Conservation (phyloP, 2,888 invertebrate genomes). For the Drosophila fulvimacula region DNA sequence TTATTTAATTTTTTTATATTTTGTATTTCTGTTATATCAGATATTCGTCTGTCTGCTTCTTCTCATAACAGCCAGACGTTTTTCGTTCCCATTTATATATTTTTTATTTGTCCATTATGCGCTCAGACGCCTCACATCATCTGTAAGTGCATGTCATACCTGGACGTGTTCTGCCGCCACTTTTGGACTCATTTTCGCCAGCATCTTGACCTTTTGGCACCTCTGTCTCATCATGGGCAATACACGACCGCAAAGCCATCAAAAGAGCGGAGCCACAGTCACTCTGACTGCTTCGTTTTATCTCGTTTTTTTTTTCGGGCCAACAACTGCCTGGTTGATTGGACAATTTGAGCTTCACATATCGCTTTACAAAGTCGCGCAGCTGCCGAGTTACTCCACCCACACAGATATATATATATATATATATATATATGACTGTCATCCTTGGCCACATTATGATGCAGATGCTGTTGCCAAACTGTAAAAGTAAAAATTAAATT, state of each 20-base stretch:
- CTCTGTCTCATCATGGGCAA: constrained; percentile 35
- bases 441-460: constrained; percentile 40
- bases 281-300: constrained; percentile 1
- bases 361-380: constrained; percentile 41
- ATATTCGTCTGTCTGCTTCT: no score
- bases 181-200: constrained; percentile 52
- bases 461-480: constrained; percentile 42
- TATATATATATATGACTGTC: constrained; percentile 29
- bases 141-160: constrained; percentile 11
- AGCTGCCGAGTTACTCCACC: constrained; percentile 37
- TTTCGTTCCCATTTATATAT: not conserved
- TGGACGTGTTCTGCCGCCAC: constrained; percentile 18
- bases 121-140: constrained; percentile 19
- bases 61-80: not conserved
- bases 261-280: constrained; percentile 37
- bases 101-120: constrained; percentile 6
- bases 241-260: constrained; percentile 64
- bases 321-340: constrained; percentile 19
- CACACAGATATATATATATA: not conserved
- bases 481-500: constrained; percentile 48
- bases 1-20: no score
- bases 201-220: constrained; percentile 59
- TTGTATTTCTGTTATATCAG: not conserved
- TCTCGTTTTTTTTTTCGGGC: constrained; percentile 2
- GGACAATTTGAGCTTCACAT: constrained; percentile 40